phyloP scores from a whole-genome alignment of 2,797 vertebrate genomes.

The Leptoclinus maculatus region DNA sequence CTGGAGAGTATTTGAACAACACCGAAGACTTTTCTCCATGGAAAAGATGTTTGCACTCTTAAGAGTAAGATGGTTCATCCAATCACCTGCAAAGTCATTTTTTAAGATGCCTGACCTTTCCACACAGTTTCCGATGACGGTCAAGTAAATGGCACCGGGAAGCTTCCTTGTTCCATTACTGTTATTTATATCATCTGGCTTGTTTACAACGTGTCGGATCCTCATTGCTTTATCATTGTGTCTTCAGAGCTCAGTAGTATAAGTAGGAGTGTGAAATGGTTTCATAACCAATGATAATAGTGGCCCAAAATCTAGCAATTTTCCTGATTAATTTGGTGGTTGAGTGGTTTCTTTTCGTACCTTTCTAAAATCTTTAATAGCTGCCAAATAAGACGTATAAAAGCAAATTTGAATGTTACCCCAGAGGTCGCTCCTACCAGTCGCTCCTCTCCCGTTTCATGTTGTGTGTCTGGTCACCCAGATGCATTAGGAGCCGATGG shows the following conservation, averaged over 20 bases:
- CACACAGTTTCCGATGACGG: too few relatives aligned
- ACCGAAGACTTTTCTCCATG: too few relatives aligned
- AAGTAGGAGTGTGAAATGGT: background rate
- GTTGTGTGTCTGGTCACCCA: background rate
- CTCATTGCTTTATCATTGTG: background rate
- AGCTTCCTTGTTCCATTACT: too few relatives aligned
- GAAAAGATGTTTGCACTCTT: too few relatives aligned
- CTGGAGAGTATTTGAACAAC: too few relatives aligned
- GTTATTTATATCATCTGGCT: background rate
- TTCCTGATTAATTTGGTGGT: background rate
- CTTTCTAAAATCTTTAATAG: background rate
- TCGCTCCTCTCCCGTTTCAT: background rate
- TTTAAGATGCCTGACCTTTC: too few relatives aligned
- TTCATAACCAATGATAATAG: background rate
- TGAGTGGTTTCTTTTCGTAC: too few relatives aligned
- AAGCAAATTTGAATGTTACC: background rate
- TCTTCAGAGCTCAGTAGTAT: background rate
- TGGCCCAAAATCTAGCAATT: background rate
- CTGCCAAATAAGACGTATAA: background rate
- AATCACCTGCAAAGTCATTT: too few relatives aligned
- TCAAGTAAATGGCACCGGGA: too few relatives aligned
- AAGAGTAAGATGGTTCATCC: too few relatives aligned
- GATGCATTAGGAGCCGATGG: constrained; percentile 3
- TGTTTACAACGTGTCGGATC: background rate
- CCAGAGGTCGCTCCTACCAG: background rate